phyloP scores from a whole-genome alignment of 92 coral and sea anemone genomes.

The Pocillopora grandis region DNA sequence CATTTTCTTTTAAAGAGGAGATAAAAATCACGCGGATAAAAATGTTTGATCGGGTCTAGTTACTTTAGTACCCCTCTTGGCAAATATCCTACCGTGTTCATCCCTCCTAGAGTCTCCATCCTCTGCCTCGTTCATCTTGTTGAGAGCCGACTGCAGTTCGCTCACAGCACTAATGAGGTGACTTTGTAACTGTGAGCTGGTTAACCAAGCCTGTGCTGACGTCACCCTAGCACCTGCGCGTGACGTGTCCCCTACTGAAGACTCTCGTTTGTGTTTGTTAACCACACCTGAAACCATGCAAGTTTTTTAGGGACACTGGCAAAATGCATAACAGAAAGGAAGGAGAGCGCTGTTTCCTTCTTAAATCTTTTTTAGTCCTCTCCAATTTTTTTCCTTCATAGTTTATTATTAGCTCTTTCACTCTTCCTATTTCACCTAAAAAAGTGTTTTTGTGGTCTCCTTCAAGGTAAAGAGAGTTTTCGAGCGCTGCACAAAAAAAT shows the following conservation, averaged over 20 bases:
- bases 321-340: not conserved
- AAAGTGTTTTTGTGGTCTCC: no score
- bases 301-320: not conserved
- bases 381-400: no score
- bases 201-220: constrained; percentile 87
- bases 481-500: no score
- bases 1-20: no score
- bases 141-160: constrained; percentile 67
- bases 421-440: no score
- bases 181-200: constrained; percentile 79
- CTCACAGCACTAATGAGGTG: constrained; percentile 76
- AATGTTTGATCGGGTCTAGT: no score
- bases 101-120: constrained; percentile 37
- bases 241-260: constrained; percentile 39
- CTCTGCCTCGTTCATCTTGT: constrained; percentile 38
- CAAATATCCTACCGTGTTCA: constrained; percentile 6
- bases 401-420: no score
- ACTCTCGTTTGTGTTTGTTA: constrained; percentile 13
- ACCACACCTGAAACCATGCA: constrained; percentile 10
- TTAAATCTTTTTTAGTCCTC: not conserved
- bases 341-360: not conserved
- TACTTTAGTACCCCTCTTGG: no score
- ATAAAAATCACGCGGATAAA: no score
- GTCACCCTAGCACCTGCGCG: constrained; percentile 50
- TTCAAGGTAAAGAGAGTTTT: no score